Evolutionary conservation across 2,888 invertebrate genomes (phyloP), one percentile per base, ranked within the genome.

Genomic region (Gymnoscelis rufifasciata): DNA sequence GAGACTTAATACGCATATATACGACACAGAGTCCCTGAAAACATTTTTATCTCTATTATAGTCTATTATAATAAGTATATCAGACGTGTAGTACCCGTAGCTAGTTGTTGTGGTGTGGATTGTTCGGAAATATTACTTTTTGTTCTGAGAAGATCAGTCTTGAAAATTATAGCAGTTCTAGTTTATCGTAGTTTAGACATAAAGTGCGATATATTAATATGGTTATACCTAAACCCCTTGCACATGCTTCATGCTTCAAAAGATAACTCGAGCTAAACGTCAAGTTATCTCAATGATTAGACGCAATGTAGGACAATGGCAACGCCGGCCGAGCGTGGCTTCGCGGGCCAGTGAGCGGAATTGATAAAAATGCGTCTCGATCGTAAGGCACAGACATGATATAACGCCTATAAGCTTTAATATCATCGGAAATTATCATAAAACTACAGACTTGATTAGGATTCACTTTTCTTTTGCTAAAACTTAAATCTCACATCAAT

Each of bases 361-460:
- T 41, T 43, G 43, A 51, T 46, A 51, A 48, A 43, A 40, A 38
- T 28, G 27, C 36, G 41, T 37, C 47, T 36, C 42, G 42, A 46
- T 46, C 27, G 38, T 42, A 43, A 36, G 39, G 42, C 42, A 35
- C 40, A 11, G 23, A 28, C 33, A 31, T 43, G 31, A 43, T 27
- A 15, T 38, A 19, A 10, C 14, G 8, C 31, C n/a, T 8, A 26
- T 26, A 12, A 8, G 11, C 11, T 28, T 47, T 38, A 35, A 12
- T 4, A 7, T 13, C 30, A 36, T 40, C 39, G 43, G 28, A 44
- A 43, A 14, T 27, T 7, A 13, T 31, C 31, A 26, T 11, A 10
- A 35, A 31, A 43, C 43, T 48, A n/a, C n/a, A n/a, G 10, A 26
- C 36, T 40, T 45, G 38, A 50, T 38, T 35, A n/a, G n/a, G n/a